Base-by-base conservation (phyloP, 2,888 invertebrate species). In the Carabus problematicus region DNA sequence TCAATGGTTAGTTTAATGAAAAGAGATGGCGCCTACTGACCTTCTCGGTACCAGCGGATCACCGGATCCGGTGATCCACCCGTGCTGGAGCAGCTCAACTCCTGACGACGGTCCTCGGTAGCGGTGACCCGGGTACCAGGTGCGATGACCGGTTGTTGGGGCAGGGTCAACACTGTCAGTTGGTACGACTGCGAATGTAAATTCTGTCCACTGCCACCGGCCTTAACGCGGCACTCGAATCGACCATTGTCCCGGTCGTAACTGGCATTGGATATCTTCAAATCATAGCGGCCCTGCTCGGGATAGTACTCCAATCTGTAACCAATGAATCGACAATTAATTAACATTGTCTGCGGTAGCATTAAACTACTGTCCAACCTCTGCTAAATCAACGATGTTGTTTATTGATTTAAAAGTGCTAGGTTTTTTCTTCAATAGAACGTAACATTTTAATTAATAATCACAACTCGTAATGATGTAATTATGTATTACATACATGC, bases 51-150 rank as follows among this genome's bases (percentile, higher is more conserved):
- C 93, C 93, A 93, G 79, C 91, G 90, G 81, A 94, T 92, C 75
- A 87, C 87, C 4, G 96, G 96, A 82, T 95, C 94, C 0, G 96
- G 96, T 54, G 95, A 95, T 12, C 96, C 96, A 0, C 95, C 96
- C 56, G 88, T 85, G 76, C 93, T 94, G 75, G 93, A 91, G 81
- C 94, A 94, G 7, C 89, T 88, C 55, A 94, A 83, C 76, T 92
- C 90, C 74, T 91, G 86, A 70, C 88, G 86, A 73, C 90, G 88
- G 42, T 91, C 93, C 79, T 96, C 96, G 54, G 94, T 93, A 47
- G 93, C 93, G 43, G 90, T 87, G 16, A 93, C 91, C 71, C 89
- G 89, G 3, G 88, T 84, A 43, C 90, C 90, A 0, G 95, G 94
- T 9, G 88, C 86, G 70, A 96, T 89, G 71, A 87, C 83, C 0